Evolutionary conservation across 1,140 invertebrate species (phyloP), one percentile per base, ranked within the genome.

Genomic region (Ceratina calcarata): DNA sequence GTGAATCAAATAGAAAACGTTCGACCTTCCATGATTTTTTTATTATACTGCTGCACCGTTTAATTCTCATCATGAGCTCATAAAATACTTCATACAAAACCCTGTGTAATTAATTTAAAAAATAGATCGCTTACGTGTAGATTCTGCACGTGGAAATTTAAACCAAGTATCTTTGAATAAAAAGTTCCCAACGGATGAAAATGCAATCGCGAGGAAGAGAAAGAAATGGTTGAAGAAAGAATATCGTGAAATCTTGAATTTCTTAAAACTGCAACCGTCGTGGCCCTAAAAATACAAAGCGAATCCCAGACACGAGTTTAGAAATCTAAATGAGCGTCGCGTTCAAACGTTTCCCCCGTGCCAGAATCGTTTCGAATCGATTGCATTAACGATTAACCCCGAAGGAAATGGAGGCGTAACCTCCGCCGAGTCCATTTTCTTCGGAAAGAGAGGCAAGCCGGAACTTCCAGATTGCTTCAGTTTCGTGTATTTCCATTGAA

Each of bases 331-430:
- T 45, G 51, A 57, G 53, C 73, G 64, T 57, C 16, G 51, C 3
- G 15, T n/a, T 45, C 72, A 45, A 51, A 24, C 72, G 62, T 57
- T 57, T 27, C 66, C 32, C 22, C 15, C 27, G 37, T 20, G 12
- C 6, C 45, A 15, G 61, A 32, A 55, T 64, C 45, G 45, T 45
- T 27, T 18, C 13, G 24, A 57, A 67, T 57, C 73, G 73, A 66
- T 75, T 57, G n/a, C 73, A 67, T 75, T 67, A 75, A 75, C 73
- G 73, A 75, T 75, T 75, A 75, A 67, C 61, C 62, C 20, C 45
- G 49, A 57, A 57, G 62, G 51, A 67, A 37, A 57, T 22, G 27
- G 62, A 66, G 73, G 49, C 49, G 73, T n/a, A 75, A 57, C 49
- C 62, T 57, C 24, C 16, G 37, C 32, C 60, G 45, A 7, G 18